phyloP scores from a whole-genome alignment of 2,888 invertebrate species.

The Zaprionus bogoriensis region DNA sequence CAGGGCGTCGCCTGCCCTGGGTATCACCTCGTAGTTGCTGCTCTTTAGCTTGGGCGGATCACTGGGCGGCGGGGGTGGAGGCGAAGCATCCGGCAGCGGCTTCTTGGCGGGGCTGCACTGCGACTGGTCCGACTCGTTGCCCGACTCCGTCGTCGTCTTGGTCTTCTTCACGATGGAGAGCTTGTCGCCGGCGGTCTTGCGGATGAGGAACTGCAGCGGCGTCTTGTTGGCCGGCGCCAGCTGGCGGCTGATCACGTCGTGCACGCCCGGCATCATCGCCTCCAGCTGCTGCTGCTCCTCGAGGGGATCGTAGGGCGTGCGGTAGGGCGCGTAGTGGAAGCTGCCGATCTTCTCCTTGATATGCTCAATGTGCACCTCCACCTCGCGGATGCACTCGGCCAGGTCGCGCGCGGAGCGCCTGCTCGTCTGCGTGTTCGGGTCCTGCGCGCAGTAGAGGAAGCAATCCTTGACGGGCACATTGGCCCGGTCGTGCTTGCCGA shows the following conservation, averaged over 20 bases:
- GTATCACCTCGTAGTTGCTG: conserved; percentile 80
- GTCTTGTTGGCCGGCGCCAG: conserved; percentile 71
- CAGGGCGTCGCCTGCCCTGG: conserved; percentile 62
- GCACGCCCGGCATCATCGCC: conserved; percentile 85
- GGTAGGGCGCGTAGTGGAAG: conserved; percentile 89
- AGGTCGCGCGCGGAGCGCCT: conserved; percentile 83
- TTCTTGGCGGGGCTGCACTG: conserved; percentile 57
- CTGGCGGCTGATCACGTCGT: conserved; percentile 70
- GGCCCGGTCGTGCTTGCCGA: conserved; percentile 96
- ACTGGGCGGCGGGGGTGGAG: background rate
- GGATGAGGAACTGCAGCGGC: conserved; percentile 82
- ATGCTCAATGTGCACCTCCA: conserved; percentile 89
- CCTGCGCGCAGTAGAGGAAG: conserved; percentile 90
- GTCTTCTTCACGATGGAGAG: conserved; percentile 81
- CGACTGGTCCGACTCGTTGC: conserved; percentile 78
- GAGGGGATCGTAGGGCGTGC: conserved; percentile 87
- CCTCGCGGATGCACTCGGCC: conserved; percentile 87
- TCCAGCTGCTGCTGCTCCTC: conserved; percentile 86
- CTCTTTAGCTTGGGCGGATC: conserved; percentile 56
- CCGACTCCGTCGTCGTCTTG: conserved; percentile 65
- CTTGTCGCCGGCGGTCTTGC: conserved; percentile 82
- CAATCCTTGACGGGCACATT: conserved; percentile 94
- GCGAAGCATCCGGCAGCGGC: background rate
- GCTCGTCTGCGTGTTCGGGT: conserved; percentile 85
- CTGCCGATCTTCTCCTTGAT: conserved; percentile 88